Conservation (phyloP, 2,888 invertebrate species). For the Andrena praecox region DNA sequence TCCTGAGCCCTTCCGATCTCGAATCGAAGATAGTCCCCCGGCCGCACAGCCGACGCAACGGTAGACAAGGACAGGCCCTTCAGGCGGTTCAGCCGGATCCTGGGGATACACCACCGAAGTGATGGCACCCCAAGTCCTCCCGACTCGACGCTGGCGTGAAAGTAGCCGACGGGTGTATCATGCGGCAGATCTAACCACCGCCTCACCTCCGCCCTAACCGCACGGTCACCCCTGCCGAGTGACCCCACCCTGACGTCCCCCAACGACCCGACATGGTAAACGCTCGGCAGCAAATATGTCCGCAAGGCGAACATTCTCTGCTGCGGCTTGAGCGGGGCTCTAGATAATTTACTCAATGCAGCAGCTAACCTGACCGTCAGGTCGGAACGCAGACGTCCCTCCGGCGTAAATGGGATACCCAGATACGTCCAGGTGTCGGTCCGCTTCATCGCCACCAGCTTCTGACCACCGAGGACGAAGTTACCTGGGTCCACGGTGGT, state of each 20-base stretch:
- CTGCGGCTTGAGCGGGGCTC: constrained; percentile 5
- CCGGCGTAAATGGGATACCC: too few species aligned
- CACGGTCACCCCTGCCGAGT: background rate
- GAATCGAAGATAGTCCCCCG: too few species aligned
- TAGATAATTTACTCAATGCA: background rate
- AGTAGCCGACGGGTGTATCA: too few species aligned
- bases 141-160: too few species aligned
- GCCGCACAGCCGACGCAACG: too few species aligned
- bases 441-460: background rate
- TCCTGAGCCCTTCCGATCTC: too few species aligned
- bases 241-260: background rate
- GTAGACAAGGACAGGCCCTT: too few species aligned
- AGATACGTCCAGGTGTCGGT: background rate
- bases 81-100: too few species aligned
- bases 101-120: too few species aligned
- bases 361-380: background rate
- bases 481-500: background rate
- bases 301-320: constrained; percentile 9
- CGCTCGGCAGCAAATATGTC: background rate
- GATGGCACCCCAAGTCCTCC: too few species aligned
- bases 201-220: background rate
- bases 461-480: background rate
- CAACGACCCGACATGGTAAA: background rate
- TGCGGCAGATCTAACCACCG: too few species aligned
- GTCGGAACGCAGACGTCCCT: too few species aligned